Evolutionary conservation across 2,888 invertebrate genomes (phyloP), one percentile per base, ranked within the genome.

Genomic region (Apotomis turbidana): DNA sequence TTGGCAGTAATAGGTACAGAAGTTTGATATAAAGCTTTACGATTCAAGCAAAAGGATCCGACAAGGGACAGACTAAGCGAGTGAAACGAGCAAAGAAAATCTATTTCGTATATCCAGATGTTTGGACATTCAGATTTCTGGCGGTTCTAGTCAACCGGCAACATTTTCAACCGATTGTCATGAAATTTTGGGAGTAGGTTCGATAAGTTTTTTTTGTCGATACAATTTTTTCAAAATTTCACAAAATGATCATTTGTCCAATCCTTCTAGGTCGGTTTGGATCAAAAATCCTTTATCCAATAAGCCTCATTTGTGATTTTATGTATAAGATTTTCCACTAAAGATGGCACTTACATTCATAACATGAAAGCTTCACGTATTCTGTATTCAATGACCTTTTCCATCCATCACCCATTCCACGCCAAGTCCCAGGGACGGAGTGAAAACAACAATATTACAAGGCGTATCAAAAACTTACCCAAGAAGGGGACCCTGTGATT

Each of bases 311-410:
- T n/a, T 27, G 27, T 27, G 27, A 2, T 27, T 27, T 27, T 27
- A 27, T 27, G 27, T 27, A 27, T 27, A 27, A 27, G 27, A 27
- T 27, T 27, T 27, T 27, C 27, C 27, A 27, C 27, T 27, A 27
- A 38, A 15, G 13, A 44, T 38, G 44, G 10, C 15, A 13, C 52
- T 12, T 36, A 76, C 70, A 38, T 60, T 52, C 76, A 70, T 73
- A 74, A 70, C 77, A 83, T 80, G 86, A 88, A 87, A 87, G 85
- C 83, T 82, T 87, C 87, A 85, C 82, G 81, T 87, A 83, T 84
- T 76, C 79, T 77, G 74, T 83, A 41, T 27, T 27, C 27, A 27
- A 2, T 27, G 85, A 87, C 87, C 86, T 88, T 88, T 87, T 77
- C 78, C 10, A 13, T 54, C 4, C 62, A 13, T 63, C 62, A 38